Base-by-base conservation (phyloP, 2,113 vertebrate species). In the Oryzias javanicus region DNA sequence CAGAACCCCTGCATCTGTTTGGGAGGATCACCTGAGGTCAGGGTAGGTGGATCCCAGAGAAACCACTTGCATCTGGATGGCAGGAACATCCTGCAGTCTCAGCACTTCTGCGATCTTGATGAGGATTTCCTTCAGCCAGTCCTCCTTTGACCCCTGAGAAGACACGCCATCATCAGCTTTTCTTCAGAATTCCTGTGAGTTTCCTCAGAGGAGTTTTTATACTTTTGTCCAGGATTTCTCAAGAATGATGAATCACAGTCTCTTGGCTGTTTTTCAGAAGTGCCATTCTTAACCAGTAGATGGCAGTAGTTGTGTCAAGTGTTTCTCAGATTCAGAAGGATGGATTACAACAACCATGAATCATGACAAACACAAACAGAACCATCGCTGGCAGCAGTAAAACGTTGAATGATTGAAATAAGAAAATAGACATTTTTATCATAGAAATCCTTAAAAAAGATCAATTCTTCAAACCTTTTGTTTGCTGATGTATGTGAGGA, bases 31-130 rank as follows among this genome's bases (percentile, higher is more conserved):
- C 97, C 94, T 92, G 78, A 98, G 88, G 76, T 98, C 95, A 0
- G 96, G 93, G 60, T 92, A 94, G 0, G 5, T 60, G 0, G 15
- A 83, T 20, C 87, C 91, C 0, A 96, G 88, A 0, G 73, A 89
- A 3, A 80, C 91, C 12, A 97, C 88, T 68, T 95, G 90, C 2
- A 96, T 76, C 91, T 94, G 94, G 49, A 98, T 92, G 55, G 93
- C 89, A 0, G 89, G 89, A 42, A 90, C 62, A 60, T 96, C 93
- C 56, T 98, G 95, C 48, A 96, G 91, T 56, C 71, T 87, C 42
- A 98, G 88, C 41, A 98, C 88, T 78, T 94, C 95, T 0, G 95
- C 94, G 0, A 98, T 76, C 1, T 67, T 90, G 22, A 74, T 88
- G 29, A 98, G 89, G 1, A 90, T 88, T 0, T 87, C 84, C 4